Percentiles rank a stretch among this genome's conserved stretches.
These are phyloP conservation scores for Ceryle rudis DNA, from an alignment of 2,797 vertebrate species.

Conservation along the genomic window DNA sequence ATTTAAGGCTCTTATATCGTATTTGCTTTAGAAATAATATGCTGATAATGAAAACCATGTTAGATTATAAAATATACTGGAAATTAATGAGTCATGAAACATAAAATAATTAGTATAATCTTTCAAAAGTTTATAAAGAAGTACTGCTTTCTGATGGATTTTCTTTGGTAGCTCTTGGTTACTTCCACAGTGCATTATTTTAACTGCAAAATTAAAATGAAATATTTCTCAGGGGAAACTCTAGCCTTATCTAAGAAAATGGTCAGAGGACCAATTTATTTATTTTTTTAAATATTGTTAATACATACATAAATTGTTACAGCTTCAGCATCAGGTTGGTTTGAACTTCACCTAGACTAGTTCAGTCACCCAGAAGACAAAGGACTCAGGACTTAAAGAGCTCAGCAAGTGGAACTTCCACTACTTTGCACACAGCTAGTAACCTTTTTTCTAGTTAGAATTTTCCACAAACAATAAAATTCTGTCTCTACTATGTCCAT, in stretches of 20 bases:
- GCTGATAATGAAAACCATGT: background rate
- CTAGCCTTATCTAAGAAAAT: background rate
- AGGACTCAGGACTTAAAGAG: background rate
- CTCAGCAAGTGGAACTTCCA: background rate
- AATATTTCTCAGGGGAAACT: background rate
- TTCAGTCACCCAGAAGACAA: background rate
- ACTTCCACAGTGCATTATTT: background rate
- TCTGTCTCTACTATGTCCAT: background rate
- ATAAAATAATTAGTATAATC: background rate
- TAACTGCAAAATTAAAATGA: background rate
- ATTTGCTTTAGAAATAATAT: background rate
- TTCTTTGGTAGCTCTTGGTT: background rate
- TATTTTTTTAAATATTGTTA: background rate
- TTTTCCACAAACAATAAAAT: background rate
- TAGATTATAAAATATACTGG: background rate
- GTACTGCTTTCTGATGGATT: too few relatives aligned
- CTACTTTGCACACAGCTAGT: background rate
- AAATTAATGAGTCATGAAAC: background rate
- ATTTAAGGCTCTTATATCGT: background rate
- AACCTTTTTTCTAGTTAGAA: background rate
- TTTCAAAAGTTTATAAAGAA: background rate
- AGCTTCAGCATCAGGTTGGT: background rate
- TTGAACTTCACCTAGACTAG: background rate
- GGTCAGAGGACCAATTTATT: background rate
- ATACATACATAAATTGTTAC: background rate